Evolutionary conservation across 2,797 vertebrate genomes (phyloP), one percentile per base, ranked within the genome.

Genomic region (Lateolabrax maculatus): DNA sequence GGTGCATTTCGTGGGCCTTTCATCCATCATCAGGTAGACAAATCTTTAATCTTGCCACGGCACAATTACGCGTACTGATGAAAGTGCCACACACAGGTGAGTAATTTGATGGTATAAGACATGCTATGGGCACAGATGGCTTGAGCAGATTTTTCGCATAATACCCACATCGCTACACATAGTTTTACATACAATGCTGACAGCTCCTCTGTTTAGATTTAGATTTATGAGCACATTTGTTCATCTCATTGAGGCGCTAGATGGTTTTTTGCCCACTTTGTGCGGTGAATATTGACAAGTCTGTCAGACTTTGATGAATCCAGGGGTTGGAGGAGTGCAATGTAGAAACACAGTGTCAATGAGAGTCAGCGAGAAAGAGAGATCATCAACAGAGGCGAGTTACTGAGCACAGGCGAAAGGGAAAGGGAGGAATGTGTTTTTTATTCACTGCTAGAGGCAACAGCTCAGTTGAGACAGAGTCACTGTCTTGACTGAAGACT

Each of bases 171-270:
- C 58, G 56, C 71, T 77, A 69, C 84, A 85, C 74, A 41, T 64
- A 75, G 80, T 82, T 89, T 89, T 91, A 89, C 87, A 90, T 81
- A 83, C 82, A 82, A 76, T 55, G 67, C 65, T 71, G 83, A 89
- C 92, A 89, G 81, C 81, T 85, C 49, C 18, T 39, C 13, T 13
- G 65, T 75, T n/a, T 87, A 74, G 84, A 84, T 91, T 89, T 89
- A 87, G 89, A 92, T 94, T 88, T 81, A 94, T 87, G 81, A 79
- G 76, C 74, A 65, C 76, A 85, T 87, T 92, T 83, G 78, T 83
- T 79, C 61, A n/a, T 86, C 88, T 81, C 64, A 46, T 67, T 37
- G 49, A 64, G 72, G 41, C 27, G 31, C 62, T 61, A 23, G 70
- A 89, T 76, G 79, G 74, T 74, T 85, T 85, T 84, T 67, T 82